Conservation (phyloP, 2,888 invertebrate species). For the Patella pellucida region DNA sequence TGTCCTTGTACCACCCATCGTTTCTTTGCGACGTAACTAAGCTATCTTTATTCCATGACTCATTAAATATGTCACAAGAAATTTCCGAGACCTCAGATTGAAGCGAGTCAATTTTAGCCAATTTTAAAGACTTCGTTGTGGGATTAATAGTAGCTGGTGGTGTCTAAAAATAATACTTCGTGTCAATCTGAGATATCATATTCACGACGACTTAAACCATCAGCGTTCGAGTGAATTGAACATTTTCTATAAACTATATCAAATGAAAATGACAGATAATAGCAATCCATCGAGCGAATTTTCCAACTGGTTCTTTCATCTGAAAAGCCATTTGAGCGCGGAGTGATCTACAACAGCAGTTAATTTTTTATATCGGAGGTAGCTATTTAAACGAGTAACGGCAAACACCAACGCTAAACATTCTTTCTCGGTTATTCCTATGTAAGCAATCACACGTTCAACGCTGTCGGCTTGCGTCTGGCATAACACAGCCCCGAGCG, state of each 20-base stretch:
- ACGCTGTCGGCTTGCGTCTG: neutral
- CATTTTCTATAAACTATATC: neutral
- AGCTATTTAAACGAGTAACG: conserved; percentile 18
- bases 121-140: neutral
- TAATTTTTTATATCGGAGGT: conserved; percentile 13
- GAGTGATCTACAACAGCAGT: conserved; percentile 15
- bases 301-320: conserved; percentile 5
- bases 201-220: neutral
- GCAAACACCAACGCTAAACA: conserved; percentile 23
- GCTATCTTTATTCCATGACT: neutral
- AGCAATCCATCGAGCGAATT: conserved; percentile 2
- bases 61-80: neutral
- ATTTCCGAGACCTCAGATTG: neutral
- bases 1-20: neutral
- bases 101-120: neutral
- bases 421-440: conserved; percentile 21
- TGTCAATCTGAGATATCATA: neutral
- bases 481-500: conserved; percentile 18
- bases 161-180: neutral
- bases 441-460: neutral
- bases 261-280: neutral
- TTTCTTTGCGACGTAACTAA: neutral
- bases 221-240: neutral
- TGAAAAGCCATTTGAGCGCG: conserved; percentile 20
- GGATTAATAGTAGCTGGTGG: neutral